Conservation (phyloP, 1,140 invertebrate species). For the Drosophila pandora region DNA sequence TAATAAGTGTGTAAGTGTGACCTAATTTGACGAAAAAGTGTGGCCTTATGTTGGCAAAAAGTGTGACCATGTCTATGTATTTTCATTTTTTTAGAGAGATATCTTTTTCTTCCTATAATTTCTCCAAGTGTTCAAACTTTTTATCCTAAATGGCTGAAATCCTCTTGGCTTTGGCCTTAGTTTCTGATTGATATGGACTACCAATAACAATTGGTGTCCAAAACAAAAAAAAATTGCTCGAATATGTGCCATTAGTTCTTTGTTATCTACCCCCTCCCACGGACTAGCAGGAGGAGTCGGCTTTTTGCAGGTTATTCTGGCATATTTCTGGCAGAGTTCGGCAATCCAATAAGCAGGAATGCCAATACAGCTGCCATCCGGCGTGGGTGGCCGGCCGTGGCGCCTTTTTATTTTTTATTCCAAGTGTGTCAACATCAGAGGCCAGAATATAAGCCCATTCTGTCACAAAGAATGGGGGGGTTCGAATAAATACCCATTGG, state of each 20-base stretch:
- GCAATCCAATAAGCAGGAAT: slow-evolving; percentile 47
- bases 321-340: slow-evolving; percentile 6
- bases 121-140: background rate
- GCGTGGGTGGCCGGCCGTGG: too few relatives aligned
- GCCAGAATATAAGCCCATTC: background rate
- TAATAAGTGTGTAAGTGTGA: too few relatives aligned
- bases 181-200: slow-evolving; percentile 24
- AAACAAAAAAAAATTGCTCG: too few relatives aligned
- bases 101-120: background rate
- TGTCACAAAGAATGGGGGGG: background rate
- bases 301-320: slow-evolving; percentile 19
- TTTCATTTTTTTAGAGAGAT: too few relatives aligned
- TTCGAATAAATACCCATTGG: slow-evolving; percentile 41
- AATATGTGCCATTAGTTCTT: slow-evolving; percentile 40
- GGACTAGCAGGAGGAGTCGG: background rate
- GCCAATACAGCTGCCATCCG: slow-evolving; percentile 43
- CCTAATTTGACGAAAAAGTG: too few relatives aligned
- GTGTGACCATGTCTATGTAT: too few relatives aligned
- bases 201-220: background rate
- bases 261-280: background rate
- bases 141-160: background rate
- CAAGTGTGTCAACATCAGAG: slow-evolving; percentile 29
- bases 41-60: too few relatives aligned
- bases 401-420: slow-evolving; percentile 13
- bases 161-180: slow-evolving; percentile 3